Base-by-base conservation (phyloP, 2,888 invertebrate species). In the Andricus quercusramuli region DNA sequence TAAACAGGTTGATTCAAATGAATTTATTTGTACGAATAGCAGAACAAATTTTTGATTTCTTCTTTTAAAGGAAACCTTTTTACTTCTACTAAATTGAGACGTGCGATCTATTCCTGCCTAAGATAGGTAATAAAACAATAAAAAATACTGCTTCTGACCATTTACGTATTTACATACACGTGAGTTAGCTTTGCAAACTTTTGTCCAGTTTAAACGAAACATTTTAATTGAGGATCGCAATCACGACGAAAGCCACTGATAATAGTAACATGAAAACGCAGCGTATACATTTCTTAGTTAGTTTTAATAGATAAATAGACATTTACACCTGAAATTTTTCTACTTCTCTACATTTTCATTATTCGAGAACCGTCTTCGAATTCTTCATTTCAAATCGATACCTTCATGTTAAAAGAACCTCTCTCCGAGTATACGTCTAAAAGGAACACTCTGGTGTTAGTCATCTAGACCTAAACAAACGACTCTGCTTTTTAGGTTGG, bases 291-390 rank as follows among this genome's bases (percentile, higher is more conserved):
- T 74, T 74, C 74, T 74, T 56, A 74, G 25, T 44, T 47, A 47
- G 13, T 51, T 74, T 74, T 56, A 74, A 74, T 56, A 74, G 56
- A 56, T 74, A 74, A 74, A 74, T 74, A 74, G 74, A 74, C 74
- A 74, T 74, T 74, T 56, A 74, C 74, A 74, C 74, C 51, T 74
- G 56, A 74, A 74, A 56, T 74, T n/a, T 22, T 74, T 74, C 32
- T 56, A 74, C 15, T 47, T 74, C n/a, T 74, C 74, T 74, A 74
- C 32, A 74, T 20, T 74, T 51, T 29, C 56, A 56, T 56, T 74
- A 51, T 51, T 74, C n/a, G 29, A 56, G 32, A 37, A 74, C 74
- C 56, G 56, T 47, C 25, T 25, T 62, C 8, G 56, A 56, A 74
- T 37, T 56, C 22, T 56, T 56, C n/a, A 47, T 47, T 47, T 37